A percentile compares a stretch with the other conserved stretches of the same genome.
These are phyloP conservation scores for Lanistes nyassanus DNA, from an alignment of 1,140 invertebrate genomes.

Conservation along the genomic window DNA sequence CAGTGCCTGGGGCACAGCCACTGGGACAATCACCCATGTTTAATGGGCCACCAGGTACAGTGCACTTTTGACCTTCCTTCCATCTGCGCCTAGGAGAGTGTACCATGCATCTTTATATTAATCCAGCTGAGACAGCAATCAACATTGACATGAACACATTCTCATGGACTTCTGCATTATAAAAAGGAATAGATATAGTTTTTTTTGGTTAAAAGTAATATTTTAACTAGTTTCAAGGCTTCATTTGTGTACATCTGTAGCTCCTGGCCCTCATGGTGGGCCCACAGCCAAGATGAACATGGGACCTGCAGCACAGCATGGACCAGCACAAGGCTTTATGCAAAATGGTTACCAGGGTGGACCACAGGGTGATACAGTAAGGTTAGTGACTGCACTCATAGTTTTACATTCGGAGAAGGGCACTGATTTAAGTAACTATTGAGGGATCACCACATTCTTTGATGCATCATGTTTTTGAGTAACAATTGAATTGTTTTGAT, in stretches of 20 bases:
- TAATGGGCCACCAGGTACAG: constrained; percentile 31
- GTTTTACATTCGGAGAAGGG: neutral
- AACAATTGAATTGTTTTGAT: neutral
- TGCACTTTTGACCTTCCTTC: too few relatives aligned
- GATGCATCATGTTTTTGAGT: neutral
- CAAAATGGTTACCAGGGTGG: constrained; percentile 41
- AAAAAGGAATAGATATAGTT: neutral
- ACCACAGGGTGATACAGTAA: constrained; percentile 35
- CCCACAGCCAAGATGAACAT: constrained; percentile 2
- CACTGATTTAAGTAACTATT: neutral
- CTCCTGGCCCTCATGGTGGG: too few relatives aligned
- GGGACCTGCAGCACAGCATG: constrained; percentile 7
- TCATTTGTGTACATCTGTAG: constrained; percentile 25
- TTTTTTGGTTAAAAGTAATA: neutral
- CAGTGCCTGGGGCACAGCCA: constrained; percentile 6
- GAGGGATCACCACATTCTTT: too few relatives aligned
- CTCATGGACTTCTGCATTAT: too few relatives aligned
- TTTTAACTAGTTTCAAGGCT: constrained; percentile 14
- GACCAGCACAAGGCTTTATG: constrained; percentile 11
- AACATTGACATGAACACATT: too few relatives aligned
- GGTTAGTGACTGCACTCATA: constrained; percentile 13
- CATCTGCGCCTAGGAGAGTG: too few relatives aligned
- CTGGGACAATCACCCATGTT: constrained; percentile 24
- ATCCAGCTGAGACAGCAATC: too few relatives aligned
- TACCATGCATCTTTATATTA: too few relatives aligned